Percentiles rank a stretch among this genome's conserved stretches.
Conservation (phyloP, 1,140 invertebrate genomes). For the Octopus sinensis region DNA sequence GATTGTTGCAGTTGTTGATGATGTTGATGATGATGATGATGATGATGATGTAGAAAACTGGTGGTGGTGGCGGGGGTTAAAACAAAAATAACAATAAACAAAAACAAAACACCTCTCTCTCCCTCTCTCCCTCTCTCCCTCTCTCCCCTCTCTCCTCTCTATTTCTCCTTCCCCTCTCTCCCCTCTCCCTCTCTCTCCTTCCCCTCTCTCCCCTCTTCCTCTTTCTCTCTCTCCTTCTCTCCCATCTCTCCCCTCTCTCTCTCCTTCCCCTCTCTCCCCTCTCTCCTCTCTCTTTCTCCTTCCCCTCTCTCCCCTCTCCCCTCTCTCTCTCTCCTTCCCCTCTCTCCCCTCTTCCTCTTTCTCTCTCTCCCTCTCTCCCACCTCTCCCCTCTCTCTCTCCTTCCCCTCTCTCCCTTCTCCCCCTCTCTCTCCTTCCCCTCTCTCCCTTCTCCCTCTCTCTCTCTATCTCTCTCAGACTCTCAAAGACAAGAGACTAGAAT, state of each 20-base stretch:
- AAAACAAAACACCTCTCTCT: slow-evolving; percentile 22
- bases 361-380: slow-evolving; percentile 2
- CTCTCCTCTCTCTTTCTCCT: no score
- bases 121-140: slow-evolving; percentile 16
- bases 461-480: background rate
- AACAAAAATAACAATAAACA: slow-evolving; percentile 20
- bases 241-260: background rate
- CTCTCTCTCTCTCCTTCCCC: background rate
- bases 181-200: background rate
- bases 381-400: no score
- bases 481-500: no score
- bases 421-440: background rate
- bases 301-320: background rate
- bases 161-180: background rate
- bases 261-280: background rate
- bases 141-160: background rate
- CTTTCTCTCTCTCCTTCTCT: background rate
- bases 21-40: no score
- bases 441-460: background rate
- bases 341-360: slow-evolving; percentile 12
- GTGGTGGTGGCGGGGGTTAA: no score
- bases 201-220: background rate
- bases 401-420: background rate
- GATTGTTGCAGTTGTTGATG: no score
- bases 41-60: no score